Evolutionary conservation across 2,113 vertebrate genomes (phyloP), one percentile per base, ranked within the genome.

Genomic region (Chloroceryle aenea): DNA sequence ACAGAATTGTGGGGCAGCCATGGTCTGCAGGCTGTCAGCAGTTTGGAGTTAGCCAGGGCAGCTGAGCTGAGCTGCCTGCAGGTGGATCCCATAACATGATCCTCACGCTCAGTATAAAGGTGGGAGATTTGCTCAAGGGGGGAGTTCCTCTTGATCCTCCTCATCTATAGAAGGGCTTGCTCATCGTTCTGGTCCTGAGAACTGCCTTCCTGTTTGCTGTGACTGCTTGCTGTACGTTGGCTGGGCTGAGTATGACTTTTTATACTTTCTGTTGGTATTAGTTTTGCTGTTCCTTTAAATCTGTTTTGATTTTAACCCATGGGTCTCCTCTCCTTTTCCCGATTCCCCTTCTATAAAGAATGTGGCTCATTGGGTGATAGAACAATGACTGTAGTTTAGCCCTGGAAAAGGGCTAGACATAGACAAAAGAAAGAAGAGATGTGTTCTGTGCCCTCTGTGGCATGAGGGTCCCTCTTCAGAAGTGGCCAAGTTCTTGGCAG

Each of bases 401-500:
- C 25, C n/a, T n/a, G 14, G 32, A 14, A 50, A 36, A 8, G 25
- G n/a, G 32, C 23, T 69, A 50, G 34, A 36, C 12, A 7, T 14
- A 48, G 45, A 36, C 67, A 50, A 74, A 79, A 75, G 87, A 55
- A 56, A 32, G 61, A 22, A 52, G 30, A 61, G 69, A 27, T 10
- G 2, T 1, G 0, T 9, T 53, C n/a, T 6, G 1, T 74, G n/a
- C 9, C 17, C 43, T 63, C 19, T 36, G 3, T 29, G 43, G 59
- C 20, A 68, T 0, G 0, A 68, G 15, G 17, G 45, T 30, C 59
- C 12, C 48, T 64, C 61, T 53, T 59, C 59, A 47, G 34, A 40
- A 68, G 48, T 6, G n/a, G 36, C 40, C 63, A 52, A 10, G 47
- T 59, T 10, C 36, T 61, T 36, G 62, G 48, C 50, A 79, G 62